Conservation (phyloP, 1,140 invertebrate species). For the Melitaea cinxia region DNA sequence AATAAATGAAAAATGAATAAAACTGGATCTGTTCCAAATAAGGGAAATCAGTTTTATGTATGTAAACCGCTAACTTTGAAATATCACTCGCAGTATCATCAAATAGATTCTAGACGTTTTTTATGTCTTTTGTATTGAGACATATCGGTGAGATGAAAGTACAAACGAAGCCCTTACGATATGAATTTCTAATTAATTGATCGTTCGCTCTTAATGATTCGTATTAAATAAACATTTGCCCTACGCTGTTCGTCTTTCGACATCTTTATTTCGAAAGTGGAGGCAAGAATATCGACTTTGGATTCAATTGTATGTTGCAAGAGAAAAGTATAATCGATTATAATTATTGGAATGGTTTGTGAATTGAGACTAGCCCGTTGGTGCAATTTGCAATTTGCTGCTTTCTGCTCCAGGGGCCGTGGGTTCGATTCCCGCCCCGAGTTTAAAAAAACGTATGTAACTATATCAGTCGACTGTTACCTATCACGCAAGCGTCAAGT, state of each 20-base stretch:
- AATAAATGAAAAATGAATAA: not conserved
- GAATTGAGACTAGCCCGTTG: no score
- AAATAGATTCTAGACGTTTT: not conserved
- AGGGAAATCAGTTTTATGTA: conserved; percentile 1
- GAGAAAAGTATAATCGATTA: not conserved
- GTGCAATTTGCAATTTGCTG: no score
- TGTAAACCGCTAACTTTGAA: not conserved
- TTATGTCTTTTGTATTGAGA: conserved; percentile 20
- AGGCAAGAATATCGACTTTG: conserved; percentile 26
- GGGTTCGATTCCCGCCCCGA: no score
- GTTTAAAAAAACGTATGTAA: no score
- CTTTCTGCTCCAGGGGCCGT: no score
- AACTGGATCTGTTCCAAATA: not conserved
- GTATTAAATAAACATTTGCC: conserved; percentile 40
- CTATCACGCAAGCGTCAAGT: no score
- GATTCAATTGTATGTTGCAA: conserved; percentile 9
- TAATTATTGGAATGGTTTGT: not conserved
- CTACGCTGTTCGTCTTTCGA: conserved; percentile 31
- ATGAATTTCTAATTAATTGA: conserved; percentile 39
- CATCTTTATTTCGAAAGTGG: conserved; percentile 37
- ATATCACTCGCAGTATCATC: not conserved
- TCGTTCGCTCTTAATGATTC: conserved; percentile 27
- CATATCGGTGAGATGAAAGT: conserved; percentile 25
- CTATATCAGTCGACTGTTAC: no score
- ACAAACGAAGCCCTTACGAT: conserved; percentile 18